phyloP scores from a whole-genome alignment of 2,888 invertebrate species.

The Dendrolimus houi region DNA sequence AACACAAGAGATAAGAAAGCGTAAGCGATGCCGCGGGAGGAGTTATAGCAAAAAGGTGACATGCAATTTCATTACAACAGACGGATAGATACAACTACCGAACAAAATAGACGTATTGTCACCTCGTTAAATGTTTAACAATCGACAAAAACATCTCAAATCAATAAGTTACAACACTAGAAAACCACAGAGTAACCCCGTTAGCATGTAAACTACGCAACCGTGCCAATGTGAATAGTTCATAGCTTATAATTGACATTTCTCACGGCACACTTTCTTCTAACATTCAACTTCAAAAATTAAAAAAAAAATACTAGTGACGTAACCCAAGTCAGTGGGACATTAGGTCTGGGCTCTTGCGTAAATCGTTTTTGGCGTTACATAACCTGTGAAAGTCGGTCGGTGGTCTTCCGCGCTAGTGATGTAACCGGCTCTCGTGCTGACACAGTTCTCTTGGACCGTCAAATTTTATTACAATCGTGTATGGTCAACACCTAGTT shows the following conservation, averaged over 20 bases:
- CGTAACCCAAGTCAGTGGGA: slow-evolving; percentile 56
- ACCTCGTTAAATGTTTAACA: not conserved
- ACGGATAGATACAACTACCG: too few relatives aligned
- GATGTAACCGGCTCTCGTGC: slow-evolving; percentile 33
- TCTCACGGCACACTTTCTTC: slow-evolving; percentile 66
- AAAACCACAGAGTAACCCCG: not conserved
- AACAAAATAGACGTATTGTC: too few relatives aligned
- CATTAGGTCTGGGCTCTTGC: slow-evolving; percentile 68
- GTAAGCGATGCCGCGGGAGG: too few relatives aligned
- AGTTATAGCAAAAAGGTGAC: too few relatives aligned
- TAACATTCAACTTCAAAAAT: slow-evolving; percentile 59
- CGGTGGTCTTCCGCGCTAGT: slow-evolving; percentile 57
- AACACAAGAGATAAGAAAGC: too few relatives aligned
- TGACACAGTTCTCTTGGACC: slow-evolving; percentile 47
- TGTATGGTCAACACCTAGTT: not conserved
- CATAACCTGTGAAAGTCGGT: slow-evolving; percentile 67
- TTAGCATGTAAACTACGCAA: slow-evolving; percentile 2
- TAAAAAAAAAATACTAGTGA: slow-evolving; percentile 49
- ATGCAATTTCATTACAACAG: too few relatives aligned
- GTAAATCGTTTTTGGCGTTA: slow-evolving; percentile 55
- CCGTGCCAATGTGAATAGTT: slow-evolving; percentile 28
- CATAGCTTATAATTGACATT: slow-evolving; percentile 38
- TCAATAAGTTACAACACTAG: not conserved
- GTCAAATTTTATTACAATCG: slow-evolving; percentile 20
- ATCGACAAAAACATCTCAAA: not conserved